phyloP scores from a whole-genome alignment of 2,888 invertebrate species.

The Dryobota labecula region DNA sequence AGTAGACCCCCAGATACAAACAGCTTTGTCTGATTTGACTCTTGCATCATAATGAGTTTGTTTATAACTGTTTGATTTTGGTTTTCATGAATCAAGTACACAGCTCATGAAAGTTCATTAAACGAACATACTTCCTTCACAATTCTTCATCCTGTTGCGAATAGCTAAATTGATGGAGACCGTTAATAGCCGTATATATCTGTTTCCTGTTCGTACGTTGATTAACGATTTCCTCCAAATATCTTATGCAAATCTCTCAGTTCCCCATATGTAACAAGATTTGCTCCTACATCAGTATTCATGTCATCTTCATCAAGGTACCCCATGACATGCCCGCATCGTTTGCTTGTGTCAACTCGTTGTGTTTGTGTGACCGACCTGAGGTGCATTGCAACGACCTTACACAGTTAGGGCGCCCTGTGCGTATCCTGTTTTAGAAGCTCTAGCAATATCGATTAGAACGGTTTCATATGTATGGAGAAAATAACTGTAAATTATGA shows the following conservation, averaged over 20 bases:
- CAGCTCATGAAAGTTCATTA: conserved; percentile 22
- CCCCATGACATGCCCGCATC: conserved; percentile 78
- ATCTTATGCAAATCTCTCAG: conserved; percentile 67
- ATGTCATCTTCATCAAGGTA: conserved; percentile 72
- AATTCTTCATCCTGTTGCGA: conserved; percentile 51
- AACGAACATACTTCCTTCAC: conserved; percentile 22
- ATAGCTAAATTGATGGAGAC: conserved; percentile 50
- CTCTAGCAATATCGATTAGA: conserved; percentile 45
- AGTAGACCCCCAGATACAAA: too few relatives aligned
- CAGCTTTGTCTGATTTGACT: not conserved
- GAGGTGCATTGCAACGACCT: conserved; percentile 79
- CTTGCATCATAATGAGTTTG: not conserved
- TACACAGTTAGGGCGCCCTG: conserved; percentile 65
- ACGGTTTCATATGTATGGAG: not conserved
- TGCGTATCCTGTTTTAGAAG: conserved; percentile 55
- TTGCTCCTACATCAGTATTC: conserved; percentile 73
- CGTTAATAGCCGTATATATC: conserved; percentile 46
- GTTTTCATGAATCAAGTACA: not conserved
- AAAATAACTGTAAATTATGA: conserved; percentile 20
- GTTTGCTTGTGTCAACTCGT: conserved; percentile 81
- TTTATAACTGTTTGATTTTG: not conserved
- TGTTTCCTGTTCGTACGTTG: conserved; percentile 58
- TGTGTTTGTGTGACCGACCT: conserved; percentile 77
- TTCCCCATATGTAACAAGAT: conserved; percentile 70
- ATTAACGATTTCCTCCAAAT: conserved; percentile 64